A percentile compares a stretch with the other conserved stretches of the same genome.
Evolutionary conservation across 2,888 invertebrate species (phyloP).

Genomic region (Sympetrum striolatum): DNA sequence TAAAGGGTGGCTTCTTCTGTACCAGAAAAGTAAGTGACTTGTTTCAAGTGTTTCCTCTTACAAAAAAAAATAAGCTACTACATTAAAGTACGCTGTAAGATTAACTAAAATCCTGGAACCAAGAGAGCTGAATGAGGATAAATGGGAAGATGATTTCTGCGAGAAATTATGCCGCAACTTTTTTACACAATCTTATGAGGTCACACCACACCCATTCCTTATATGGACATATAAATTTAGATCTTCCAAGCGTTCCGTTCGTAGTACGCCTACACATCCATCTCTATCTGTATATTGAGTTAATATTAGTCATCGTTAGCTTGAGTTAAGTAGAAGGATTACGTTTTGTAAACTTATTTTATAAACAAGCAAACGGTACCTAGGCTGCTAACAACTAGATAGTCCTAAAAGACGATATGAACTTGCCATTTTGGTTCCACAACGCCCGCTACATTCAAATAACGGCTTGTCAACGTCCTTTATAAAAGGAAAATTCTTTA

Average conservation of each 20-base stretch:
- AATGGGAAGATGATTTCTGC: background rate
- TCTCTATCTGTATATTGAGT: background rate
- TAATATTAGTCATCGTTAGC: no score
- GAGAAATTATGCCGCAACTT: background rate
- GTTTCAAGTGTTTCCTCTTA: background rate
- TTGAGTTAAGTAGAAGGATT: no score
- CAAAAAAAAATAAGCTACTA: background rate
- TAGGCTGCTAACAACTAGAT: no score
- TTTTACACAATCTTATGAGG: background rate
- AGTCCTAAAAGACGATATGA: no score
- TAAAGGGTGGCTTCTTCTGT: background rate
- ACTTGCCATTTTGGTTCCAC: no score
- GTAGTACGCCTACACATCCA: background rate
- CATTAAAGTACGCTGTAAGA: background rate
- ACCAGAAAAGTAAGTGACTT: background rate
- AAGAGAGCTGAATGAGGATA: background rate
- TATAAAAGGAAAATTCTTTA: no score
- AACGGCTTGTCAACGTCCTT: no score
- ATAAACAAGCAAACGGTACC: no score
- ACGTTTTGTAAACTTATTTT: no score
- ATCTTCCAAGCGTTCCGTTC: background rate
- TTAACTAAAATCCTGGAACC: background rate
- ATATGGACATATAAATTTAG: constrained; percentile 18
- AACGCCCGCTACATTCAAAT: no score
- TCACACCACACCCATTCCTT: constrained; percentile 40